Evolutionary conservation across 2,113 vertebrate genomes (phyloP).

Genomic region (Dipodomys spectabilis): DNA sequence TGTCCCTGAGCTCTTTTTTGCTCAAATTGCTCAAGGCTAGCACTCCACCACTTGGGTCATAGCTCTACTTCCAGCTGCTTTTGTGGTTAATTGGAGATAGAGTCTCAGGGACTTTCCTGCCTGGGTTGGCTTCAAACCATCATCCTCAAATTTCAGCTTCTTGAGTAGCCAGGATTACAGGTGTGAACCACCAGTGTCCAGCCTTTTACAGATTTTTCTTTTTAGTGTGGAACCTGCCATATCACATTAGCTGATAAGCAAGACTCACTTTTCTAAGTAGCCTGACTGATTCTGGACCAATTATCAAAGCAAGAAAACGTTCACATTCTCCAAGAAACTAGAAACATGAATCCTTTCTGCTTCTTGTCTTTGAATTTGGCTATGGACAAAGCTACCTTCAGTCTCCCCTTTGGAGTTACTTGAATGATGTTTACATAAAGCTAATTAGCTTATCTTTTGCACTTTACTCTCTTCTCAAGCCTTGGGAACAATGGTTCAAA

Average conservation of each 20-base stretch:
- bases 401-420: neutral
- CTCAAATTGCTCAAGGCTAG: too few species aligned
- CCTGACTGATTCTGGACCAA: slow-evolving; percentile 7
- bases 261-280: neutral
- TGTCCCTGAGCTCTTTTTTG: too few species aligned
- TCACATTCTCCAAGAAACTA: slow-evolving; percentile 36
- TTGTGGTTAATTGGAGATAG: too few species aligned
- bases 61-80: too few species aligned
- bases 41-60: too few species aligned
- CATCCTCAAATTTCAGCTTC: too few species aligned
- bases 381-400: neutral
- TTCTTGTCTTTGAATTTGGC: slow-evolving; percentile 50
- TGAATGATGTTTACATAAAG: slow-evolving; percentile 44
- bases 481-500: neutral
- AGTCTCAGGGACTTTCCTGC: too few species aligned
- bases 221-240: slow-evolving; percentile 8
- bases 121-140: too few species aligned
- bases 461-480: slow-evolving; percentile 51
- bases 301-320: slow-evolving; percentile 26
- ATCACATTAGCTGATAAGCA: slow-evolving; percentile 13
- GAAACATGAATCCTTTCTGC: slow-evolving; percentile 26
- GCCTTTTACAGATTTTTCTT: neutral
- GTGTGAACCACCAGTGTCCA: too few species aligned
- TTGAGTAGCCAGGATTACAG: too few species aligned
- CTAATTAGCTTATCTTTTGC: slow-evolving; percentile 52